A percentile compares a stretch with the other conserved stretches of the same genome.
Conservation (phyloP, 2,113 vertebrate genomes). For the Triplophysa dalaica region DNA sequence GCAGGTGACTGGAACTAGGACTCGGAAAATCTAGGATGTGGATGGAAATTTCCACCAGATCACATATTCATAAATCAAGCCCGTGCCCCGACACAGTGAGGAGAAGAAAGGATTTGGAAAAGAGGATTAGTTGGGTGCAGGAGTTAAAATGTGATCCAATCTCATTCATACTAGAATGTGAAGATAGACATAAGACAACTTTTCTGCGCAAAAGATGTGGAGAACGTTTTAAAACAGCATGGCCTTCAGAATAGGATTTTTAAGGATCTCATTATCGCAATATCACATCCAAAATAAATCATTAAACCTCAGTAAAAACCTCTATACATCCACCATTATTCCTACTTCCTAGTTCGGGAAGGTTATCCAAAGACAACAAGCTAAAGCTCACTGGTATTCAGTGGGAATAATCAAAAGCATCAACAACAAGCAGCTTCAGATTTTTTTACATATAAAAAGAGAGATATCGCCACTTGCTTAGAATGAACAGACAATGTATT, state of each 20-base stretch:
- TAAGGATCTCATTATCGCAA: no score
- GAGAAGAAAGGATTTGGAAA: constrained; percentile 36
- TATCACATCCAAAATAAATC: no score
- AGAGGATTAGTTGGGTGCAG: constrained; percentile 38
- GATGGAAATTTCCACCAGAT: constrained; percentile 28
- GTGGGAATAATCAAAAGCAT: background rate
- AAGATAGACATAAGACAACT: constrained; percentile 10
- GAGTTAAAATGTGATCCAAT: constrained; percentile 38
- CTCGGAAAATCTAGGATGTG: background rate
- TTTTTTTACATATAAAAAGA: background rate
- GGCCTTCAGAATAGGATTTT: background rate
- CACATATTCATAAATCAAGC: constrained; percentile 33
- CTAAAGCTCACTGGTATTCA: background rate
- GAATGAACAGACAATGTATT: background rate
- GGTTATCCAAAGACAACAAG: no score
- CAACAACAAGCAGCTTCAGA: background rate
- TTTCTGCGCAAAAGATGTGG: constrained; percentile 1
- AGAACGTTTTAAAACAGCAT: background rate
- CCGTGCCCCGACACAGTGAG: background rate
- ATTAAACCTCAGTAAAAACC: no score
- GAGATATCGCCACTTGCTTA: background rate
- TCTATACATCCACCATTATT: background rate
- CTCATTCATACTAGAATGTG: constrained; percentile 12
- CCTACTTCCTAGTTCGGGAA: background rate
- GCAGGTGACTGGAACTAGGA: background rate